Conservation (phyloP, 2,797 vertebrate species). For the Hyperoplus immaculatus region DNA sequence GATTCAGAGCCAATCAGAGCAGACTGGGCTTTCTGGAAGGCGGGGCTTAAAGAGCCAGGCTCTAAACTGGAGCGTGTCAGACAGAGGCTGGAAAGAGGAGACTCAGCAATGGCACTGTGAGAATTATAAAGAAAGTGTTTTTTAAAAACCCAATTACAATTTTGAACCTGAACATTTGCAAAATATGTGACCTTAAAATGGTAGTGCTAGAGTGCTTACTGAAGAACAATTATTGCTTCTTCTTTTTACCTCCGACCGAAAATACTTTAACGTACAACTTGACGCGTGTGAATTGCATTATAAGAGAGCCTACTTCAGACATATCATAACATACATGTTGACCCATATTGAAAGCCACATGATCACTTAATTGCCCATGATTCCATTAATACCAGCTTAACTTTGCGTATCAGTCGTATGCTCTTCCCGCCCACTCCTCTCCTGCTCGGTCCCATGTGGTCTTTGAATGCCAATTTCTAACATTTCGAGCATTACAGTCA, state of each 20-base stretch:
- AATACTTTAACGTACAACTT: neutral
- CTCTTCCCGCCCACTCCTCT: neutral
- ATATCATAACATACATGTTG: neutral
- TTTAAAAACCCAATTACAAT: neutral
- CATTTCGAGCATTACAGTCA: constrained; percentile 48
- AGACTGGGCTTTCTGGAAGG: too few relatives aligned
- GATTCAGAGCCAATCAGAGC: too few relatives aligned
- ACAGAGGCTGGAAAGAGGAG: too few relatives aligned
- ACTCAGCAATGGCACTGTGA: too few relatives aligned
- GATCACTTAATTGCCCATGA: neutral
- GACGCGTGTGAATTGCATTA: neutral
- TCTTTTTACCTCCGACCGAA: neutral
- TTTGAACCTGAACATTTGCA: neutral
- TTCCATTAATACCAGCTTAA: neutral
- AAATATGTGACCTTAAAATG: neutral
- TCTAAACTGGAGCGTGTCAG: too few relatives aligned
- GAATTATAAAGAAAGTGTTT: too few relatives aligned
- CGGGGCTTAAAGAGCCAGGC: too few relatives aligned
- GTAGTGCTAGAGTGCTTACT: neutral
- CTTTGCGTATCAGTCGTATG: neutral
- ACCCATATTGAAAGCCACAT: neutral
- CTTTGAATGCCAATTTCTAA: constrained; percentile 35
- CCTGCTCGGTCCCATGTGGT: constrained; percentile 34
- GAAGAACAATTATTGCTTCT: neutral
- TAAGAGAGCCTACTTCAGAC: neutral